These are phyloP conservation scores for Monopis laevigella DNA, from an alignment of 2,888 invertebrate species.

Conservation along the genomic window DNA sequence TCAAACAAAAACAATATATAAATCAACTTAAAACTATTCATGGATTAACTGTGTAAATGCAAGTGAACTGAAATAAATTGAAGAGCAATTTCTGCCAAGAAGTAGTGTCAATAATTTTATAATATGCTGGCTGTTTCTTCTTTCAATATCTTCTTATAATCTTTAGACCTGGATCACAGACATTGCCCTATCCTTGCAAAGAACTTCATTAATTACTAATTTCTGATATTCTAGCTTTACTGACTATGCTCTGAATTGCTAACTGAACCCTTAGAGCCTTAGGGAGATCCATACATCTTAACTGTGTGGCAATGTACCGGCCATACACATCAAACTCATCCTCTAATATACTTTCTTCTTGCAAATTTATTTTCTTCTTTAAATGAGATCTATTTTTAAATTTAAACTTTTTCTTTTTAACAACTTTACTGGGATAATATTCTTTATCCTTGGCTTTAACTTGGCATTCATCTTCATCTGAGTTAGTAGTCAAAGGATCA, in stretches of 20 bases:
- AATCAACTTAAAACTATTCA: no score
- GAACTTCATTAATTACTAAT: no score
- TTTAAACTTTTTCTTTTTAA: constrained; percentile 36
- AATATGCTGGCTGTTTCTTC: no score
- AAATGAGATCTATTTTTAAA: constrained; percentile 4
- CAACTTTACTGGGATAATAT: constrained; percentile 19
- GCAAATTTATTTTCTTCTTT: not conserved
- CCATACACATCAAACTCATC: constrained; percentile 61
- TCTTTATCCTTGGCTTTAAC: constrained; percentile 23
- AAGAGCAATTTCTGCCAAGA: no score
- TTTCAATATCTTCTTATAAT: no score
- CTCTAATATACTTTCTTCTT: constrained; percentile 27
- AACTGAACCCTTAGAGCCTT: constrained; percentile 45
- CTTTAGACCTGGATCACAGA: no score
- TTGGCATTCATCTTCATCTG: constrained; percentile 37
- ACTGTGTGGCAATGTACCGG: constrained; percentile 49
- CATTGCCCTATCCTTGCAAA: no score
- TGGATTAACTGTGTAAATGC: no score
- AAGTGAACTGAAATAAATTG: no score
- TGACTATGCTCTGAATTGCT: constrained; percentile 48
- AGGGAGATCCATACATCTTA: constrained; percentile 45
- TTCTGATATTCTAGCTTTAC: constrained; percentile 41
- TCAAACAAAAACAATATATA: no score
- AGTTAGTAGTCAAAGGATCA: constrained; percentile 35
- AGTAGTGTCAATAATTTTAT: no score